Conservation (phyloP, 1,140 invertebrate species). For the Drosophila pandora region DNA sequence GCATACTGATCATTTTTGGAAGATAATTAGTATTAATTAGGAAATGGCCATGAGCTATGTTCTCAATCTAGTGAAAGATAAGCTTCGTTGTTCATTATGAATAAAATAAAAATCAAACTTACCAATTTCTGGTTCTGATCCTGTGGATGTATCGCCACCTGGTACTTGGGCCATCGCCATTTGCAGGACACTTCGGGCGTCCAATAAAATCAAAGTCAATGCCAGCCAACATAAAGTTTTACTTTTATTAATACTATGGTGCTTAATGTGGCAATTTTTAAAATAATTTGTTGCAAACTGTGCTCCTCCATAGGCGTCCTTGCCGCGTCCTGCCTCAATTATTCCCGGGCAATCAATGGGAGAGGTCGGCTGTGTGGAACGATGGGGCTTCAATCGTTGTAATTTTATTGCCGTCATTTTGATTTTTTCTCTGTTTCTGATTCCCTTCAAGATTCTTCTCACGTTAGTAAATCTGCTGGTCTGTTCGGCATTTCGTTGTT, state of each 20-base stretch:
- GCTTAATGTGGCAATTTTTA: conserved; percentile 77
- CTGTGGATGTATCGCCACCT: conserved; percentile 10
- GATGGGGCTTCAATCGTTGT: conserved; percentile 47
- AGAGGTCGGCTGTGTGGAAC: conserved; percentile 8
- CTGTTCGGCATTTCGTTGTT: conserved; percentile 20
- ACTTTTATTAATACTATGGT: conserved; percentile 79
- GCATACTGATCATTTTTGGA: not conserved
- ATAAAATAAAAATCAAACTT: not conserved
- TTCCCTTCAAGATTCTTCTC: conserved; percentile 27
- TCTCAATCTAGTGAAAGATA: not conserved
- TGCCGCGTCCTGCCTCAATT: conserved; percentile 9
- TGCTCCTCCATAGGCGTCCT: conserved; percentile 35
- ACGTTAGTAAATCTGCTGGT: conserved; percentile 27
- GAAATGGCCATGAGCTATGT: not conserved
- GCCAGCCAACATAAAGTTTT: conserved; percentile 82
- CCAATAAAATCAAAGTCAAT: conserved; percentile 81
- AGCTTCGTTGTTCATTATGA: too few species aligned
- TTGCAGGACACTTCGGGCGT: conserved; percentile 14
- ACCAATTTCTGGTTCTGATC: not conserved
- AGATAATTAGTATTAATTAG: not conserved
- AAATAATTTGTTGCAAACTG: conserved; percentile 72
- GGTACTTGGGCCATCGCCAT: conserved; percentile 23
- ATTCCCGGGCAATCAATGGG: conserved; percentile 25
- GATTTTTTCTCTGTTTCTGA: conserved; percentile 30
- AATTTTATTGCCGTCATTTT: conserved; percentile 77